Conservation (phyloP, 2,797 vertebrate species). For the Gallinago nigripennis region DNA sequence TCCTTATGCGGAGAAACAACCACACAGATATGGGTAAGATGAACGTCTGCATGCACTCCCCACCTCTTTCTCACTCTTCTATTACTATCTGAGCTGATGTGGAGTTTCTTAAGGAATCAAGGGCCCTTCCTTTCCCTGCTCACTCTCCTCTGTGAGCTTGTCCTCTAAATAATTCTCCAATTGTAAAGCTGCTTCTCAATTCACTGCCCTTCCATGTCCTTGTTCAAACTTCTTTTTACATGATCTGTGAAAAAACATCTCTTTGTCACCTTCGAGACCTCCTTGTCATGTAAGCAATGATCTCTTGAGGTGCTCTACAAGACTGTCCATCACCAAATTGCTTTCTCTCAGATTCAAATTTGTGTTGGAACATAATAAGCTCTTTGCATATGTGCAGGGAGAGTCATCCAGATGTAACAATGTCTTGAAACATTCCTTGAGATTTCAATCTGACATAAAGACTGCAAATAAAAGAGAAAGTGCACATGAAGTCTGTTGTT, state of each 20-base stretch:
- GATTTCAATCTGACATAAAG: not conserved
- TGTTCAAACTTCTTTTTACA: not conserved
- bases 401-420: not conserved
- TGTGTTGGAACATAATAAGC: not conserved
- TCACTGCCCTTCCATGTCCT: not conserved
- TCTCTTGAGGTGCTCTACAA: not conserved
- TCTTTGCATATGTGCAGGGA: not conserved
- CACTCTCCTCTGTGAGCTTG: not conserved
- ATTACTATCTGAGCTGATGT: not conserved
- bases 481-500: not conserved
- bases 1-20: not conserved
- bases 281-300: not conserved
- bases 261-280: not conserved
- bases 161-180: not conserved
- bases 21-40: not conserved
- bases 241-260: not conserved
- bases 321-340: not conserved
- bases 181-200: not conserved
- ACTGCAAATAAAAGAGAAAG: not conserved
- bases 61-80: not conserved
- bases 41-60: not conserved
- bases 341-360: not conserved
- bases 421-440: not conserved
- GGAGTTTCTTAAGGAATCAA: not conserved
- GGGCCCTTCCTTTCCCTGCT: not conserved